These are phyloP conservation scores for Callinectes sapidus DNA, from an alignment of 2,888 invertebrate species.

Conservation along the genomic window DNA sequence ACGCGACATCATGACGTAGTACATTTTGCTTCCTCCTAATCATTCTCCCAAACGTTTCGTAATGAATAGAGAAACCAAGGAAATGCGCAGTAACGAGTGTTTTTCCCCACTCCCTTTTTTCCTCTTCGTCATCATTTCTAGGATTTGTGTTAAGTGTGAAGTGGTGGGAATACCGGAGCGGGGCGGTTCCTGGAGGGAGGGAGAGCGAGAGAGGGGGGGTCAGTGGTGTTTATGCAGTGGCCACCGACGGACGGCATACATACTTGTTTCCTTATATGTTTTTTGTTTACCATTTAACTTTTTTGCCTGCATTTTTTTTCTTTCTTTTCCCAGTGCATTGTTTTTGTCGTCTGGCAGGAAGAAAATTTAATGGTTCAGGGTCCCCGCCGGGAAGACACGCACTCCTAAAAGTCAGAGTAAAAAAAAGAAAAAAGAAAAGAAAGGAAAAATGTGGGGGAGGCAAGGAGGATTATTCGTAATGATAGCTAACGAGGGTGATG, in stretches of 20 bases:
- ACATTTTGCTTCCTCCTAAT: neutral
- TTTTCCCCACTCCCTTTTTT: neutral
- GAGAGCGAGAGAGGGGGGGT: neutral
- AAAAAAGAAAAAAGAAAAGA: neutral
- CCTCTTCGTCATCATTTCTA: neutral
- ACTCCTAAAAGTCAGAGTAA: neutral
- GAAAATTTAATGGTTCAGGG: neutral
- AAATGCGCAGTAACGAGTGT: neutral
- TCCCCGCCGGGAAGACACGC: neutral
- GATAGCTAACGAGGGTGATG: neutral
- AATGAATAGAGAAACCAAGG: neutral
- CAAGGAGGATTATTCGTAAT: neutral
- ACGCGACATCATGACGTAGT: neutral
- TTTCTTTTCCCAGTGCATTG: neutral
- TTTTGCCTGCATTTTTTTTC: neutral
- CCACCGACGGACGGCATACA: neutral
- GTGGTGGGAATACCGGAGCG: neutral
- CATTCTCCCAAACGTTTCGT: neutral
- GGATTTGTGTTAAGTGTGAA: neutral
- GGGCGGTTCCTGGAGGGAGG: neutral
- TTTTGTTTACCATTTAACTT: neutral
- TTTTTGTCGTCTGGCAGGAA: conserved; percentile 11
- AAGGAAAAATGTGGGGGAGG: neutral
- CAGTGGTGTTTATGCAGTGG: neutral
- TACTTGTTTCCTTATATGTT: neutral